Evolutionary conservation across 1,140 invertebrate genomes (phyloP), one percentile per base, ranked within the genome.

Genomic region (Microplitis mediator): DNA sequence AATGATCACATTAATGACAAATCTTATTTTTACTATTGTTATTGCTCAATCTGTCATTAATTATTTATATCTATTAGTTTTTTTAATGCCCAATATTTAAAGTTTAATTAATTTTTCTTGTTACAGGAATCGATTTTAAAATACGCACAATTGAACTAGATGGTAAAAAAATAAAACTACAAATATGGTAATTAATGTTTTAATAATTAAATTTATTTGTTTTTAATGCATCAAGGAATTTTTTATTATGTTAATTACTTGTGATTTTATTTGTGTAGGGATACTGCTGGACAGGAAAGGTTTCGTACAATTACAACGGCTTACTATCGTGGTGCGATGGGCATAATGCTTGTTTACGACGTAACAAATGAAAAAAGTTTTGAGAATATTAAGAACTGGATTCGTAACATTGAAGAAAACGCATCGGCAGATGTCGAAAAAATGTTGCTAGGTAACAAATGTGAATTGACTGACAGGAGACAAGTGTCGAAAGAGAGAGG

Each of bases 311-410:
- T 99, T 82, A 99, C 98, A 50, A 99, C 97, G 70, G 97, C 97
- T 3, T 99, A 99, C 85, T 99, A 99, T 89, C 91, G 97, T 80
- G 97, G 97, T 36, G 97, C 98, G 34, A 99, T 99, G 97, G 98
- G 98, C 71, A 99, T 99, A 60, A 99, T 99, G 96, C 90, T 99
- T 75, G 97, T 99, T 8, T 99, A 99, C 87, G 98, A 99, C 85
- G 97, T 99, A 75, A 99, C 97, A 63, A 97, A 98, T 88, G 95
- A 97, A 81, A 99, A 98, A 88, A 98, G 95, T 78, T 99, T 99
- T 88, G 97, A 99, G 84, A 99, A 99, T 86, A 99, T 99, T 76
- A 95, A 97, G 77, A 99, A 98, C 83, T 99, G 98, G 98, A 94
- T 99, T 78, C 90, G 97, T 82, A 99, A 99, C 88, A 99, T 99